Evolutionary conservation across 2,797 vertebrate genomes (phyloP).

Genomic region (Chelonia mydas): DNA sequence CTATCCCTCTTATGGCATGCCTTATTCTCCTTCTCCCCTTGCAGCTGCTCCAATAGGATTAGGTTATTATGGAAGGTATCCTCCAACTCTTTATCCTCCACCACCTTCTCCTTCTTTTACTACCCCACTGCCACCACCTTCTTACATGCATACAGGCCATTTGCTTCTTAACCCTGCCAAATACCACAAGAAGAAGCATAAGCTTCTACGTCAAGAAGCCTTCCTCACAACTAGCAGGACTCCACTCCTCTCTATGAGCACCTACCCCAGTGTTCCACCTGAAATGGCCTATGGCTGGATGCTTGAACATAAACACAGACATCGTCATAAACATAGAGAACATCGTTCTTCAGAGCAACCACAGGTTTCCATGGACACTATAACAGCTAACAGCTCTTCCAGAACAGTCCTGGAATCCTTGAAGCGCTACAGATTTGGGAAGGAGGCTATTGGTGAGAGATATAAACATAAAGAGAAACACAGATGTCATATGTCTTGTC

Average conservation of each 20-base stretch:
- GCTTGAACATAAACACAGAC: slow-evolving; percentile 91
- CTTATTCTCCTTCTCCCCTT: slow-evolving; percentile 91
- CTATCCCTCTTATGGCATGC: slow-evolving; percentile 96
- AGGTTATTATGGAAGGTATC: slow-evolving; percentile 94
- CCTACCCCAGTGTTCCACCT: slow-evolving; percentile 89
- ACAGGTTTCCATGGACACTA: slow-evolving; percentile 78
- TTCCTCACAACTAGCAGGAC: slow-evolving; percentile 84
- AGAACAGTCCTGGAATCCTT: slow-evolving; percentile 88
- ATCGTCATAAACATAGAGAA: slow-evolving; percentile 91
- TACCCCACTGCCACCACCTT: slow-evolving; percentile 88
- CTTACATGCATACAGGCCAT: slow-evolving; percentile 95
- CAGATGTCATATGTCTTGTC: slow-evolving; percentile 83
- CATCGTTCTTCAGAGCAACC: slow-evolving; percentile 84
- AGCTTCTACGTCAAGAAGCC: slow-evolving; percentile 91
- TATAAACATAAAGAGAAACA: slow-evolving; percentile 93
- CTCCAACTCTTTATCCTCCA: slow-evolving; percentile 92
- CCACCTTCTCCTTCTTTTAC: slow-evolving; percentile 91
- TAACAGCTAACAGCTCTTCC: slow-evolving; percentile 76
- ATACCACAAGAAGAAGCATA: slow-evolving; percentile 95
- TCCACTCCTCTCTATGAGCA: slow-evolving; percentile 89
- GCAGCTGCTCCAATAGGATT: slow-evolving; percentile 90
- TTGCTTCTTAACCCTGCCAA: slow-evolving; percentile 95
- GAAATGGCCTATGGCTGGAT: slow-evolving; percentile 92
- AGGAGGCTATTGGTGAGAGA: slow-evolving; percentile 87
- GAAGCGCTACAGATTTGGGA: slow-evolving; percentile 93